Evolutionary conservation across 53 echinoderm and acorn worm species (phyloP).

Genomic region (Astropecten irregularis): DNA sequence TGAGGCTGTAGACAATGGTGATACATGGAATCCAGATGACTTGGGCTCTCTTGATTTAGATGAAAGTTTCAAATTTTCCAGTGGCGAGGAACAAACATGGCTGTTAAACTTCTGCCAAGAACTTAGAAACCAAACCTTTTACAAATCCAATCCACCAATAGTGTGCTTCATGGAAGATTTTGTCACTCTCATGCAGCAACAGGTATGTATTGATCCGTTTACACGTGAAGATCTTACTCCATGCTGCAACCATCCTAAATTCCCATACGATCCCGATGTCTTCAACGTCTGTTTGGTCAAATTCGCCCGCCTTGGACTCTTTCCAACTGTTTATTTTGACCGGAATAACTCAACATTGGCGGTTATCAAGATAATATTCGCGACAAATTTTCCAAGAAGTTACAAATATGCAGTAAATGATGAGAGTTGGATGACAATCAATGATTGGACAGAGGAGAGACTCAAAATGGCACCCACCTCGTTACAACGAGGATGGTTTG

Average conservation of each 20-base stretch:
- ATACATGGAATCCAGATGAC: constrained; percentile 54
- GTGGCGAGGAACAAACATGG: constrained; percentile 47
- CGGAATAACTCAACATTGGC: background rate
- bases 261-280: constrained; percentile 20
- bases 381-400: background rate
- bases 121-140: constrained; percentile 34
- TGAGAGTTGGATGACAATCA: constrained; percentile 41
- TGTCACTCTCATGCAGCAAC: constrained; percentile 12
- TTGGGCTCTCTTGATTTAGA: constrained; percentile 15
- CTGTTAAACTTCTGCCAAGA: constrained; percentile 41
- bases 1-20: constrained; percentile 38
- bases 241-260: constrained; percentile 48
- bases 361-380: constrained; percentile 24
- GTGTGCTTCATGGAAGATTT: constrained; percentile 52
- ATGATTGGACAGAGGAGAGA: constrained; percentile 58
- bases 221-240: constrained; percentile 12
- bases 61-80: constrained; percentile 35
- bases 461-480: constrained; percentile 57
- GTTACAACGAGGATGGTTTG: constrained; percentile 39
- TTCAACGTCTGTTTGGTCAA: constrained; percentile 26
- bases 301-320: background rate
- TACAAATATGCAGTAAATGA: constrained; percentile 15
- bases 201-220: background rate
- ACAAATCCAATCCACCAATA: background rate
- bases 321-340: background rate